These are phyloP conservation scores for Myiozetetes cayanensis DNA, from an alignment of 2,113 vertebrate genomes.

Conservation along the genomic window DNA sequence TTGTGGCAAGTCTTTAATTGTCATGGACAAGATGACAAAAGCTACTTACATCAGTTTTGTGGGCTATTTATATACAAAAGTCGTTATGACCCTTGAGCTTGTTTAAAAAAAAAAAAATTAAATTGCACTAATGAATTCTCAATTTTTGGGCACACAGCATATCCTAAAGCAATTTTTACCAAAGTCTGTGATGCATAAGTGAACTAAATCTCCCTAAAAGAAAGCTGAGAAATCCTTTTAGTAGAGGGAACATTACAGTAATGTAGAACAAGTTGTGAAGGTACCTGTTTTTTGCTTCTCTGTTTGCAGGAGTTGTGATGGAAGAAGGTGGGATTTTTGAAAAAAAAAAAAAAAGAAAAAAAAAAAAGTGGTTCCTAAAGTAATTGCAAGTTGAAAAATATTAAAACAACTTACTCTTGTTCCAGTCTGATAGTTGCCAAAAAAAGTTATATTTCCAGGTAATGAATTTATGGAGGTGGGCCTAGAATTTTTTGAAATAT, in stretches of 20 bases:
- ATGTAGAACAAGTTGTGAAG: not conserved
- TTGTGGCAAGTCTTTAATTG: constrained; percentile 49
- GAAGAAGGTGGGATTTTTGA: not conserved
- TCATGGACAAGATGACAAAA: constrained; percentile 59
- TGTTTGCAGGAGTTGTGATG: not conserved
- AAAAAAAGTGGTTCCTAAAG: not conserved
- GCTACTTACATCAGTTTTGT: constrained; percentile 57
- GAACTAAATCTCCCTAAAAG: not conserved
- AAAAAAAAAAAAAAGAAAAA: not conserved
- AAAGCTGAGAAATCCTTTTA: not conserved
- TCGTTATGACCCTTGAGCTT: not conserved
- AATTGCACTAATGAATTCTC: constrained; percentile 15
- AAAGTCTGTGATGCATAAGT: not conserved
- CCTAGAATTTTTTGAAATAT: not conserved
- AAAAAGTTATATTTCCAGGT: not conserved
- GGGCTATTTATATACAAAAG: constrained; percentile 50
- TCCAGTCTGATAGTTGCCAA: not conserved
- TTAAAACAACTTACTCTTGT: not conserved
- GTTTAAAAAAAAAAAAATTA: not conserved
- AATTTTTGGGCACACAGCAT: constrained; percentile 34
- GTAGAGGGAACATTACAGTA: not conserved
- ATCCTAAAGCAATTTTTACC: not conserved
- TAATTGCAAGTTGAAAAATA: not conserved
- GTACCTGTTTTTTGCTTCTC: not conserved
- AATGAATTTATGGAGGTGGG: not conserved